Base-by-base conservation (phyloP, 2,888 invertebrate species). In the Morpho achilles region DNA sequence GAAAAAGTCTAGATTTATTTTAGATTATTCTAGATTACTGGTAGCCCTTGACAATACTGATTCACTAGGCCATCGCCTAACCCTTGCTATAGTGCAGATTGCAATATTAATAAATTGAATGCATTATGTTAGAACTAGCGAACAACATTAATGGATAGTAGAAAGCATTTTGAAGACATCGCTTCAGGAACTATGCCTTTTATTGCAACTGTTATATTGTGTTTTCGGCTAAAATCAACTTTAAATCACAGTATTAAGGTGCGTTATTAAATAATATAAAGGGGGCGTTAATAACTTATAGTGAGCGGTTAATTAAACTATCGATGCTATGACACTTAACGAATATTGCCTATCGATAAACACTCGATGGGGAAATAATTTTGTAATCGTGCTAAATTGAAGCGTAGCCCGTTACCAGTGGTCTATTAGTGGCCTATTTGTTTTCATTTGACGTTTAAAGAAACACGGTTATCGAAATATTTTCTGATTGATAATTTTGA, bases 81-180 rank as follows among this genome's bases (percentile, higher is more conserved):
- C 63, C 61, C 65, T 69, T 60, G 32, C 40, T 63, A 53, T 59
- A 50, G 57, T 50, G 63, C 65, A 64, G 58, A 67, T 69, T 62
- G 70, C 67, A 68, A 69, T 71, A 69, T 71, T 70, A 71, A 74
- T 73, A 73, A 73, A 73, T 73, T 67, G 62, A 67, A 70, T 61
- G 68, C 68, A 71, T 74, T 74, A 71, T 67, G 65, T 65, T 67
- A 64, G 42, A 62, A 61, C 61, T 55, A 59, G 59, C 56, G 53
- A 58, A 61, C 66, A 69, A 66, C 64, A 60, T 69, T 70, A 72
- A 69, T 68, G 65, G 69, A 72, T 71, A 66, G 69, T 73, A 71
- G 72, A 75, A 74, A 75, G 74, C 68, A 71, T 69, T 69, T 67
- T 67, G 57, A 59, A 64, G 69, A 64, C 63, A 61, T 65, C 63